These are phyloP conservation scores for Gallinago undulata DNA, from an alignment of 2,113 vertebrate species.

Conservation along the genomic window DNA sequence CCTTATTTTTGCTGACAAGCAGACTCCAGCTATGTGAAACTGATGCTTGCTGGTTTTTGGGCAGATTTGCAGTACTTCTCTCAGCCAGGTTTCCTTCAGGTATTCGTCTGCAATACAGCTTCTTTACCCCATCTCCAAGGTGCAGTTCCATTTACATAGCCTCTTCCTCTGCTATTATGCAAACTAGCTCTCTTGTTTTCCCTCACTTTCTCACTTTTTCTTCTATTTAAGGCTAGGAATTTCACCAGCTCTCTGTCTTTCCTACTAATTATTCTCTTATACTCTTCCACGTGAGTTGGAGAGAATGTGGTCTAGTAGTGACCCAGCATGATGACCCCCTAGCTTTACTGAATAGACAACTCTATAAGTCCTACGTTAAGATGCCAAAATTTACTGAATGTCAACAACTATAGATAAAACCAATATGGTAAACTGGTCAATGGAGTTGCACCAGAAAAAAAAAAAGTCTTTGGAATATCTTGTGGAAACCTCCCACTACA, in stretches of 20 bases:
- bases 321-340: background rate
- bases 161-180: background rate
- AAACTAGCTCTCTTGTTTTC: background rate
- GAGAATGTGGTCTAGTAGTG: background rate
- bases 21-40: background rate
- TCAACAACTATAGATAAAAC: background rate
- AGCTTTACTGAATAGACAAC: background rate
- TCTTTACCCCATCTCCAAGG: background rate
- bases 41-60: background rate
- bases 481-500: background rate
- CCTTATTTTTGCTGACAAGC: background rate
- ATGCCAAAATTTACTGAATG: background rate
- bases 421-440: background rate
- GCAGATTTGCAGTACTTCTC: background rate
- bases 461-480: background rate
- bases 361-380: accelerated
- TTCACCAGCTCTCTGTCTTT: background rate
- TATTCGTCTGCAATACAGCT: background rate
- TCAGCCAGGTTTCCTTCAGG: background rate
- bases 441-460: background rate
- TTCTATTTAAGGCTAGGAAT: background rate
- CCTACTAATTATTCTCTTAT: background rate
- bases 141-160: background rate
- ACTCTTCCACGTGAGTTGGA: background rate
- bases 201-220: background rate